Percentiles rank a stretch among this genome's conserved stretches.
Evolutionary conservation across 1,140 invertebrate species (phyloP).

Genomic region (Bombyx mandarina): DNA sequence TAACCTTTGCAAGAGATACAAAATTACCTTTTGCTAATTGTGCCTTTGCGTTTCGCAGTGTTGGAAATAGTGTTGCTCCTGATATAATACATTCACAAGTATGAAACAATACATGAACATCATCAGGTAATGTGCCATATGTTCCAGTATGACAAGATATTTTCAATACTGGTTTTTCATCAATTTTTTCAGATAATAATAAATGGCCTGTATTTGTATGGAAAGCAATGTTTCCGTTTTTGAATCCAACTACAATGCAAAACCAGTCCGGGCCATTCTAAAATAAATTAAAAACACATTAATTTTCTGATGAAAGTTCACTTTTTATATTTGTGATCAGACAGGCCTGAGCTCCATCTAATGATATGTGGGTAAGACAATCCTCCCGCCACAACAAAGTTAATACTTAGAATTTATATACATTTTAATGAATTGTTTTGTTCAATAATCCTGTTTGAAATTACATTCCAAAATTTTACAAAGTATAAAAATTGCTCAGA

Average conservation of each 20-base stretch:
- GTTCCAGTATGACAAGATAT: slow-evolving; percentile 86
- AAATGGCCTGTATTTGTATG: slow-evolving; percentile 90
- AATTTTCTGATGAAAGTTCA: too few relatives aligned
- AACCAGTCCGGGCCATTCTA: slow-evolving; percentile 92
- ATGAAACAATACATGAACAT: slow-evolving; percentile 86
- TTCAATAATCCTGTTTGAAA: too few relatives aligned
- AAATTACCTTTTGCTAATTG: slow-evolving; percentile 83
- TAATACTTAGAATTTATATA: too few relatives aligned
- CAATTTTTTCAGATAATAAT: slow-evolving; percentile 87
- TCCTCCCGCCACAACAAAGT: too few relatives aligned
- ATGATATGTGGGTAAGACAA: too few relatives aligned
- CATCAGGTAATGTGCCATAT: slow-evolving; percentile 80
- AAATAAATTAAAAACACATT: slow-evolving; percentile 13
- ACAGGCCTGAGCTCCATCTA: too few relatives aligned
- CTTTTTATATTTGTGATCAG: too few relatives aligned
- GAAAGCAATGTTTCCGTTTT: slow-evolving; percentile 87
- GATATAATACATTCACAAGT: slow-evolving; percentile 85
- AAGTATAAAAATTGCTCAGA: too few relatives aligned
- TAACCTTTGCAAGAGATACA: neutral
- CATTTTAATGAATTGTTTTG: too few relatives aligned
- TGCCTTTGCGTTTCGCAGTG: slow-evolving; percentile 83
- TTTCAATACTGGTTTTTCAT: slow-evolving; percentile 83
- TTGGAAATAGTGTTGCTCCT: slow-evolving; percentile 87
- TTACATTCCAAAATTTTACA: too few relatives aligned
- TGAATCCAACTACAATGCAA: slow-evolving; percentile 89